phyloP scores from a whole-genome alignment of 2,113 vertebrate species.

The Scomber colias region DNA sequence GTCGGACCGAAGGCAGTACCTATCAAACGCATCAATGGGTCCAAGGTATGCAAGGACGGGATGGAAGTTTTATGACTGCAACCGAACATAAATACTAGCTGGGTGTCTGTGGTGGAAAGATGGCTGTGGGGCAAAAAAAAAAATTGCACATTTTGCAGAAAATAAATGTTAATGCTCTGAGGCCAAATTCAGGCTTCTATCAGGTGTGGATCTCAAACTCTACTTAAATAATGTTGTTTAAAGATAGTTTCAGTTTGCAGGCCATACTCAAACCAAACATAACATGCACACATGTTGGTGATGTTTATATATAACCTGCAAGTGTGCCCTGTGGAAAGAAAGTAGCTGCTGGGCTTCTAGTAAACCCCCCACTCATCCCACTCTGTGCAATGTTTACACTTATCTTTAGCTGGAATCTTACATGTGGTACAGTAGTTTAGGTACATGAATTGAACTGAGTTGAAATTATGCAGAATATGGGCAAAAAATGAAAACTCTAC shows the following conservation, averaged over 20 bases:
- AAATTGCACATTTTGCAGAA: slow-evolving; percentile 58
- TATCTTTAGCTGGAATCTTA: no score
- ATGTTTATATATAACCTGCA: slow-evolving; percentile 18
- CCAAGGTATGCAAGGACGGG: slow-evolving; percentile 76
- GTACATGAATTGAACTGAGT: no score
- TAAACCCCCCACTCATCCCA: not conserved
- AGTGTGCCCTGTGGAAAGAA: not conserved
- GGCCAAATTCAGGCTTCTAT: slow-evolving; percentile 23
- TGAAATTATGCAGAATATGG: no score
- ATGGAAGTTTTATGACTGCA: slow-evolving; percentile 68
- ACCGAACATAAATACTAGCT: slow-evolving; percentile 74
- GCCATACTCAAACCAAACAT: slow-evolving; percentile 30
- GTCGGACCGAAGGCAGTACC: slow-evolving; percentile 67
- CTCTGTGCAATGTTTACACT: not conserved
- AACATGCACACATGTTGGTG: not conserved
- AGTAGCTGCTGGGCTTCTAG: not conserved
- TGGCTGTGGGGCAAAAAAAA: slow-evolving; percentile 17
- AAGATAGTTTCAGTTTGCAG: slow-evolving; percentile 25
- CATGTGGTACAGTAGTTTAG: no score
- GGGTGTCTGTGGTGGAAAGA: slow-evolving; percentile 40
- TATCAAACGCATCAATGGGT: slow-evolving; percentile 76
- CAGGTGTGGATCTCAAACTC: slow-evolving; percentile 1
- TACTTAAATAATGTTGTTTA: slow-evolving; percentile 17
- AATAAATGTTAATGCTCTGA: slow-evolving; percentile 56
- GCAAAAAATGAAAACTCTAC: no score